These are phyloP conservation scores for Labeo catla DNA, from an alignment of 2,113 vertebrate genomes.

Conservation along the genomic window DNA sequence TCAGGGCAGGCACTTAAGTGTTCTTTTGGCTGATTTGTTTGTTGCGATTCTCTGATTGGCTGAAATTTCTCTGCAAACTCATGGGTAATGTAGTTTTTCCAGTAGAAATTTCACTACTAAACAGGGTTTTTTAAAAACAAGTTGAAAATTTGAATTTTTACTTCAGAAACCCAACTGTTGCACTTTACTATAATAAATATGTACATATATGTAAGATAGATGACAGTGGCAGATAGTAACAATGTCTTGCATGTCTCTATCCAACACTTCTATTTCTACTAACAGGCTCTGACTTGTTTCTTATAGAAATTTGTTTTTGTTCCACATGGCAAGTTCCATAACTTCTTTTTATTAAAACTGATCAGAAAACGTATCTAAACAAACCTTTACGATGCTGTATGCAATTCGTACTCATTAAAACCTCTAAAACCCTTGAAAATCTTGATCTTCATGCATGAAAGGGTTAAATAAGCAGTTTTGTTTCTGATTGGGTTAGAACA, in stretches of 20 bases:
- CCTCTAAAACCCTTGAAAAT: not conserved
- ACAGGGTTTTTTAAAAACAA: too few species aligned
- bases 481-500: slow-evolving; percentile 41
- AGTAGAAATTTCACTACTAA: too few species aligned
- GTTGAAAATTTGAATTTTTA: not conserved
- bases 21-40: too few species aligned
- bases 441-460: not conserved
- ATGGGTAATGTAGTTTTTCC: too few species aligned
- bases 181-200: not conserved
- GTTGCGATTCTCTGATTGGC: too few species aligned
- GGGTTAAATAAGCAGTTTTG: slow-evolving; percentile 18
- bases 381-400: not conserved
- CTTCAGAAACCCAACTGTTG: not conserved
- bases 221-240: not conserved
- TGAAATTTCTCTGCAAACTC: too few species aligned
- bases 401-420: not conserved
- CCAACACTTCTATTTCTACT: not conserved
- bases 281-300: not conserved
- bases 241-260: not conserved
- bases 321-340: not conserved
- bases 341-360: not conserved
- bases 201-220: too few species aligned
- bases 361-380: not conserved
- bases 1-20: too few species aligned
- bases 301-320: not conserved